A percentile compares a stretch with the other conserved stretches of the same genome.
These are phyloP conservation scores for Sebastiscus albofasciatus DNA, from an alignment of 2,797 vertebrate genomes.

Conservation along the genomic window DNA sequence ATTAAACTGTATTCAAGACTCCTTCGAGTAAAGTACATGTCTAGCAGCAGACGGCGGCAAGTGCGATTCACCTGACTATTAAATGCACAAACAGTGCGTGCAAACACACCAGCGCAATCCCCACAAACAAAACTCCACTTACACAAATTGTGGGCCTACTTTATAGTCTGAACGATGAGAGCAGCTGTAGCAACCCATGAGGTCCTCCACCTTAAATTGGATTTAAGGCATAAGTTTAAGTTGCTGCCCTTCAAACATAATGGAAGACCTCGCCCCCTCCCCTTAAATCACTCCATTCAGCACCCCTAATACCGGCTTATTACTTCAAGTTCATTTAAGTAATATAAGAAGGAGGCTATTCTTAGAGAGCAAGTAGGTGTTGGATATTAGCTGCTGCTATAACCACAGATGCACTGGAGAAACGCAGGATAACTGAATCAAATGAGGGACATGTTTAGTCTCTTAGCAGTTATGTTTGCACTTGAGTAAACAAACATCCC, in stretches of 20 bases:
- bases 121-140: conserved; percentile 39
- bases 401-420: conserved; percentile 7
- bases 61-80: not conserved
- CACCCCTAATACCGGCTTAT: conserved; percentile 68
- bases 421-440: conserved; percentile 8
- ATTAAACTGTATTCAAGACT: conserved; percentile 7
- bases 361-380: conserved; percentile 35
- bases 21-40: not conserved
- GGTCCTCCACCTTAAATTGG: conserved; percentile 56
- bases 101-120: not conserved
- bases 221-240: conserved; percentile 59
- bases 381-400: conserved; percentile 31
- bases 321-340: conserved; percentile 70
- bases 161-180: conserved; percentile 4
- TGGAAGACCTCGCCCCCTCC: conserved; percentile 18
- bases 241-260: conserved; percentile 59
- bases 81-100: not conserved
- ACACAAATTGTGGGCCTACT: conserved; percentile 17
- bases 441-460: conserved; percentile 22
- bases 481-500: conserved; percentile 39
- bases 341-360: conserved; percentile 57
- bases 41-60: not conserved
- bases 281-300: conserved; percentile 50
- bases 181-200: conserved; percentile 25
- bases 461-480: conserved; percentile 10